phyloP scores from a whole-genome alignment of 2,113 vertebrate species.

The Tupaia tana region DNA sequence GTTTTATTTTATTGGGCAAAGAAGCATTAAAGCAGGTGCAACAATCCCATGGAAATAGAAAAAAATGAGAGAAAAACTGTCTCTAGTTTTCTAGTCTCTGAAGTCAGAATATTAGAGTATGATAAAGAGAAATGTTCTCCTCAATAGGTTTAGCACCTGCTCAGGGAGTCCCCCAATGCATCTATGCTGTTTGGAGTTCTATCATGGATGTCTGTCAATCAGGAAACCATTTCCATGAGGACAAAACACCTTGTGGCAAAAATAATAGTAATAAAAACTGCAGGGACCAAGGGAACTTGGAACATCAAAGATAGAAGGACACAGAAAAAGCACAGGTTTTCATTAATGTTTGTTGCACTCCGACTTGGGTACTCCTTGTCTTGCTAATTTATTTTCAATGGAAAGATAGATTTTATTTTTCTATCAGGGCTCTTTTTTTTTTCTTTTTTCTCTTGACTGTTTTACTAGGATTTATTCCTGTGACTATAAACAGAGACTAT shows the following conservation, averaged over 20 bases:
- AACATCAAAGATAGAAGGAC: background rate
- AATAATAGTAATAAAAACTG: background rate
- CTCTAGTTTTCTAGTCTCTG: background rate
- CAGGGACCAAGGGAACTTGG: background rate
- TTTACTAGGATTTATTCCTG: conserved; percentile 12
- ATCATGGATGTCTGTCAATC: conserved; percentile 51
- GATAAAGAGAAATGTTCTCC: conserved; percentile 53
- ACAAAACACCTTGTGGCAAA: background rate
- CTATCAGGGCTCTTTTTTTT: background rate
- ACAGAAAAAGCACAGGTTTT: background rate
- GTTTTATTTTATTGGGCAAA: conserved; percentile 38
- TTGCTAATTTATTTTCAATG: conserved; percentile 24
- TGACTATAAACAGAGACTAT: background rate
- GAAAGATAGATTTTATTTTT: background rate
- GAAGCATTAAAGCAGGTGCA: conserved; percentile 68
- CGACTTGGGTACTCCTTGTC: background rate
- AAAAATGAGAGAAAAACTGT: conserved; percentile 51
- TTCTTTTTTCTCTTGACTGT: background rate
- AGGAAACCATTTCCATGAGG: conserved; percentile 57
- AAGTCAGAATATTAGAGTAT: conserved; percentile 59
- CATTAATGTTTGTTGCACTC: background rate
- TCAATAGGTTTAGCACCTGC: conserved; percentile 60
- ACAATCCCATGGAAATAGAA: conserved; percentile 58
- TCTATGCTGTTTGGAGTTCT: background rate
- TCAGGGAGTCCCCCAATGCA: conserved; percentile 18